Percentiles rank a stretch among this genome's conserved stretches.
Conservation (phyloP, 1,140 invertebrate species). For the Venturia canescens region DNA sequence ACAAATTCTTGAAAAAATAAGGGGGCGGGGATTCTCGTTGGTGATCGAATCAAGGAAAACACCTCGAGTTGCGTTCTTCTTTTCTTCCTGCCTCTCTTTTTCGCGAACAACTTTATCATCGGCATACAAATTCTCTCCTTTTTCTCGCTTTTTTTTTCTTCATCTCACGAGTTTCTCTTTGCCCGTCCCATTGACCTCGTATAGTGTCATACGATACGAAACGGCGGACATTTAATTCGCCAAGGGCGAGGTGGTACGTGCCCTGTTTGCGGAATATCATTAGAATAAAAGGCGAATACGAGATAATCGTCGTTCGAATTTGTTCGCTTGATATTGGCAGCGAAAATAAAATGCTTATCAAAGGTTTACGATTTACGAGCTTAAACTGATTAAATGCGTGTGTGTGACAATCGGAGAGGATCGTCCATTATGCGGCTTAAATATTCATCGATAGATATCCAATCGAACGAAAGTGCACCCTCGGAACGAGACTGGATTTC, state of each 20-base stretch:
- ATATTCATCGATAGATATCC: not conserved
- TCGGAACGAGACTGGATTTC: not conserved
- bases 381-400: not conserved
- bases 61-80: conserved; percentile 17
- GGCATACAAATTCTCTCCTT: conserved; percentile 13
- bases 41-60: conserved; percentile 36
- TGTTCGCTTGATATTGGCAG: not conserved
- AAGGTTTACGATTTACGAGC: not conserved
- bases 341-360: not conserved
- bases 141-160: not conserved
- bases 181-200: conserved; percentile 18
- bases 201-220: conserved; percentile 8
- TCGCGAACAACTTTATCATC: not conserved
- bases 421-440: not conserved
- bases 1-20: not conserved
- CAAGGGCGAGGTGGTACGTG: conserved; percentile 5
- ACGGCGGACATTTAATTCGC: conserved; percentile 1
- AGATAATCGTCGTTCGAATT: conserved; percentile 7
- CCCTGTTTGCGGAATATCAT: not conserved
- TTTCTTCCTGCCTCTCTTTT: not conserved
- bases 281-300: not conserved
- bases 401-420: not conserved
- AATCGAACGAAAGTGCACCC: not conserved
- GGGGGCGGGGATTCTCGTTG: conserved; percentile 14
- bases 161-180: conserved; percentile 12